Evolutionary conservation across 2,797 vertebrate species (phyloP).

Genomic region (Sparidentex hasta): DNA sequence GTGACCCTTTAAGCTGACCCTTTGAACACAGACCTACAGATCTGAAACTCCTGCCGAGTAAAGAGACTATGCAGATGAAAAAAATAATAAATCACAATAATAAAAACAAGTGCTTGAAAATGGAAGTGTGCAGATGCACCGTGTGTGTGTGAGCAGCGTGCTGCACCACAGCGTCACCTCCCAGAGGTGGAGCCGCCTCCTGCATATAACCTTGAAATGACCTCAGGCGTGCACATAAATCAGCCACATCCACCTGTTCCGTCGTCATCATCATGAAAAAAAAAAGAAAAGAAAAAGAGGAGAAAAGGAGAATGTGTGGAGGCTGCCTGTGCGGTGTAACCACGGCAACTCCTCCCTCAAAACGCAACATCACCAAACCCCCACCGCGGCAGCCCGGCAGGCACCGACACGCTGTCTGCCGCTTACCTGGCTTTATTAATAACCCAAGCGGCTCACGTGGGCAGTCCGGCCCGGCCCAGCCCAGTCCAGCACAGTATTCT

Average conservation of each 20-base stretch:
- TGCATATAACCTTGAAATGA: constrained; percentile 79
- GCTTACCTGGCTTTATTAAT: constrained; percentile 73
- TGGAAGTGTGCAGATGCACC: not conserved
- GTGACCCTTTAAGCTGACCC: no score
- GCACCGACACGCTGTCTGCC: constrained; percentile 47
- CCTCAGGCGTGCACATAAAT: constrained; percentile 50
- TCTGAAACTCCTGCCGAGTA: not conserved
- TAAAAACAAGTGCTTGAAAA: not conserved
- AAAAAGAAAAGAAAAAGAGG: not conserved
- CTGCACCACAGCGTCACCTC: constrained; percentile 2
- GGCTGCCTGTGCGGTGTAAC: constrained; percentile 77
- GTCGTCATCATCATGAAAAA: constrained; percentile 34
- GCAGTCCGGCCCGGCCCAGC: constrained; percentile 49
- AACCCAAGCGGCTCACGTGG: constrained; percentile 69
- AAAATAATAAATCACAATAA: no score
- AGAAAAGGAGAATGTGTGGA: constrained; percentile 24
- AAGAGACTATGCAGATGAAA: no score
- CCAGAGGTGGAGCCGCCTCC: constrained; percentile 4
- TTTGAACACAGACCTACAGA: not conserved
- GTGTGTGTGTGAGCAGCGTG: not conserved
- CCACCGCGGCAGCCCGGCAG: constrained; percentile 47
- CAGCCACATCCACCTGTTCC: constrained; percentile 66
- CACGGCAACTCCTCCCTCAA: constrained; percentile 83
- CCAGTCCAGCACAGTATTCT: constrained; percentile 54
- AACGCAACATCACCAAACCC: constrained; percentile 70